Conservation (phyloP, 2,113 vertebrate species). For the Copsychus sechellarum region DNA sequence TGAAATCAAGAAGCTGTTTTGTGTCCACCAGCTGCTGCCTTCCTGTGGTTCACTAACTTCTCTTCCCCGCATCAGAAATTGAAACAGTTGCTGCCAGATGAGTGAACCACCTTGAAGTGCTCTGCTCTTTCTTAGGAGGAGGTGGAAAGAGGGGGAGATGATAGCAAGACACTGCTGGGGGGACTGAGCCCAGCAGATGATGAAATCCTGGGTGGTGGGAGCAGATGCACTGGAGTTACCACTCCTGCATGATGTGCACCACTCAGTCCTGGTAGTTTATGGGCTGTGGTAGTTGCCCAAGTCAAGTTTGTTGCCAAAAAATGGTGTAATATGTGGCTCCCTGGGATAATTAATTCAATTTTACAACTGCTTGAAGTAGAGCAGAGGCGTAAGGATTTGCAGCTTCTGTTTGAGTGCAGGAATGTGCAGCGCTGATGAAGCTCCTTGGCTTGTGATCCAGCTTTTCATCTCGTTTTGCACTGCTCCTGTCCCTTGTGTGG, state of each 20-base stretch:
- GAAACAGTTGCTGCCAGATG: background rate
- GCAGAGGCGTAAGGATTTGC: background rate
- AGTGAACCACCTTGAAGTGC: background rate
- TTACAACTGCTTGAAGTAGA: background rate
- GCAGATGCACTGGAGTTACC: background rate
- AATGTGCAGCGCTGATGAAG: background rate
- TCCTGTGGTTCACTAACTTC: background rate
- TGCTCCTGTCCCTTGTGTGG: background rate
- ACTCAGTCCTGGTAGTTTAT: background rate
- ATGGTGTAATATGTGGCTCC: background rate
- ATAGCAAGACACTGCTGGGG: accelerated
- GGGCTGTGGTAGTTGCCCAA: background rate
- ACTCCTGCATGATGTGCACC: background rate
- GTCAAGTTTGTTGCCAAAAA: background rate
- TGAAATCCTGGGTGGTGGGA: background rate
- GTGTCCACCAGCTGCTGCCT: background rate
- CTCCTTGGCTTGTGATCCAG: background rate
- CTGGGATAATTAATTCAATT: background rate
- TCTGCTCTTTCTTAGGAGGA: background rate
- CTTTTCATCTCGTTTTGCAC: background rate
- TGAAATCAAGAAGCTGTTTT: background rate
- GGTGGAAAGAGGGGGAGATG: background rate
- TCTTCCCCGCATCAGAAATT: background rate
- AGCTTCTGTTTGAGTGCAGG: accelerated
- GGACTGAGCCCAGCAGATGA: background rate